Conservation (phyloP, 1,140 invertebrate genomes). For the Drosophila pectinifera region DNA sequence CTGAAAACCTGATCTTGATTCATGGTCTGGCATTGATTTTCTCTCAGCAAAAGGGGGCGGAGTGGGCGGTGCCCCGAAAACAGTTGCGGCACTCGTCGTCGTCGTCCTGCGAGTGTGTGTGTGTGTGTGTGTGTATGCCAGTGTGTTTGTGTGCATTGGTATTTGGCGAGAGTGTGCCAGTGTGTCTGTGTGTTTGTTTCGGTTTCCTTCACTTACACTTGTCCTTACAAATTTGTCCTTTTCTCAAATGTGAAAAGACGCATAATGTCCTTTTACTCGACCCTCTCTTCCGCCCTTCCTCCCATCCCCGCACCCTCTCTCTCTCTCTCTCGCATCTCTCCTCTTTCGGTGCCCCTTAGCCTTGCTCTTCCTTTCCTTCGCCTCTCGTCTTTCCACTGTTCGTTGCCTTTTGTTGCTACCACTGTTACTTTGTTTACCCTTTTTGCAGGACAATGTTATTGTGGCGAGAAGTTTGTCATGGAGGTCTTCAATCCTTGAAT, state of each 20-base stretch:
- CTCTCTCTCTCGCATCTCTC: background rate
- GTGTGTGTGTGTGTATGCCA: conserved; percentile 18
- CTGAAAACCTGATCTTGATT: conserved; percentile 55
- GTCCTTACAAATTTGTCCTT: conserved; percentile 84
- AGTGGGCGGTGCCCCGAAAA: conserved; percentile 36
- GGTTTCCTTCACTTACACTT: conserved; percentile 80
- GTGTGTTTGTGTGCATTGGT: too few relatives aligned
- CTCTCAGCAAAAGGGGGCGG: conserved; percentile 58
- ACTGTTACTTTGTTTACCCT: conserved; percentile 31
- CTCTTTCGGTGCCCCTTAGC: conserved; percentile 21
- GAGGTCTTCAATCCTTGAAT: too few relatives aligned
- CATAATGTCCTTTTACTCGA: conserved; percentile 80
- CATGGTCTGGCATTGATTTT: conserved; percentile 72
- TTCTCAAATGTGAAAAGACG: conserved; percentile 84
- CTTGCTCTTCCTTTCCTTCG: conserved; percentile 35
- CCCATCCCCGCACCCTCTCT: background rate
- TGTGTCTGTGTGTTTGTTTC: conserved; percentile 59
- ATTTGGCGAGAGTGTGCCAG: conserved; percentile 31
- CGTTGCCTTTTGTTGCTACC: conserved; percentile 30
- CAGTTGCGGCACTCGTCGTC: conserved; percentile 35
- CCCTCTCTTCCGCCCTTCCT: conserved; percentile 18
- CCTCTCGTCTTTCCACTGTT: conserved; percentile 26
- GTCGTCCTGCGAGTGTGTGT: conserved; percentile 14
- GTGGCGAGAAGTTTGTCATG: background rate
- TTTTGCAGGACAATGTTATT: background rate